These are phyloP conservation scores for Lampris incognitus DNA, from an alignment of 2,113 vertebrate genomes.

Conservation along the genomic window DNA sequence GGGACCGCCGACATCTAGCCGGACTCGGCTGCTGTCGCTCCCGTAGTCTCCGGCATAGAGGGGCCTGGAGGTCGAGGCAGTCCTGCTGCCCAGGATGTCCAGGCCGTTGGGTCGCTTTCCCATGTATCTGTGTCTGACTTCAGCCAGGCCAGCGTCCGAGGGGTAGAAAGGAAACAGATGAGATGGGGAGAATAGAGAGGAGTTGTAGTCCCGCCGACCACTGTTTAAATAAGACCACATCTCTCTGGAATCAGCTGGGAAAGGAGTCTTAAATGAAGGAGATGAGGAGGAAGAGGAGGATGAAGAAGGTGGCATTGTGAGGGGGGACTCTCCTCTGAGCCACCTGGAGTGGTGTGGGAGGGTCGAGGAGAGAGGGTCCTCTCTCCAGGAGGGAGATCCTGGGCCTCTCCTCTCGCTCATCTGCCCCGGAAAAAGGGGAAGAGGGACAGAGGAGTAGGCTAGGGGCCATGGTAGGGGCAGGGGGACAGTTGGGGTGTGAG, in stretches of 20 bases:
- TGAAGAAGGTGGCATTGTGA: conserved; percentile 66
- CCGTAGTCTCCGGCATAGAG: conserved; percentile 68
- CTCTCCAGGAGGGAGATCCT: conserved; percentile 80
- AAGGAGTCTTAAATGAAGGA: conserved; percentile 77
- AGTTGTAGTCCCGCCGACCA: conserved; percentile 72
- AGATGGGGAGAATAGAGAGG: conserved; percentile 70
- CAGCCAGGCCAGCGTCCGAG: conserved; percentile 66
- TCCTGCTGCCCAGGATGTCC: conserved; percentile 77
- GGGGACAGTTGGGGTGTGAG: conserved; percentile 48
- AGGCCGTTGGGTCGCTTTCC: conserved; percentile 79
- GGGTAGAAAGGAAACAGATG: conserved; percentile 74
- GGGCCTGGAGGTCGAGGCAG: conserved; percentile 67
- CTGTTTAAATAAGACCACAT: conserved; percentile 77
- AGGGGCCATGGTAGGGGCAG: conserved; percentile 78
- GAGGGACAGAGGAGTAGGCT: conserved; percentile 72
- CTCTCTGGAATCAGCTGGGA: conserved; percentile 75
- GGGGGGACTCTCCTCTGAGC: conserved; percentile 70
- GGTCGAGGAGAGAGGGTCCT: conserved; percentile 67
- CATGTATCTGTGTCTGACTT: conserved; percentile 74
- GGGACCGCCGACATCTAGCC: conserved; percentile 63
- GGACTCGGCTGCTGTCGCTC: conserved; percentile 62
- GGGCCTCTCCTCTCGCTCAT: conserved; percentile 72
- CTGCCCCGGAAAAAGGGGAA: conserved; percentile 70
- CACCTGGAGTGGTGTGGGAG: conserved; percentile 76
- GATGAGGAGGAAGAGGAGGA: conserved; percentile 65